A percentile compares a stretch with the other conserved stretches of the same genome.
These are phyloP conservation scores for Eubasilissa regina DNA, from an alignment of 1,140 invertebrate species.

Conservation along the genomic window DNA sequence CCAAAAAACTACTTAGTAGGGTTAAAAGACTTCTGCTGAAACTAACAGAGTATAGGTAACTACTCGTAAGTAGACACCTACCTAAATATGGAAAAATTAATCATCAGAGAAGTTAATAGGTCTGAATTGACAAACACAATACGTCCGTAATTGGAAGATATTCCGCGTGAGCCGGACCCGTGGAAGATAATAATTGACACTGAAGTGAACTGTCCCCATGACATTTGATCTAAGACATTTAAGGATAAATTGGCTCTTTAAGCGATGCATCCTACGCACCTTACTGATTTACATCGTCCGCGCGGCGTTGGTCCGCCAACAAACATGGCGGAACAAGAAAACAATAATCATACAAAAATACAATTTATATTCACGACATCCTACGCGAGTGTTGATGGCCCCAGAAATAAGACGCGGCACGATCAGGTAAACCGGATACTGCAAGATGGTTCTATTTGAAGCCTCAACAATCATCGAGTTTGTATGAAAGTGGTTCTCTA, in stretches of 20 bases:
- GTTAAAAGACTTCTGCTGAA: no score
- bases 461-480: no score
- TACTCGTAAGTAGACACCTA: no score
- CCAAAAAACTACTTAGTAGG: no score
- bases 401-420: no score
- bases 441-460: not conserved
- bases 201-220: constrained; percentile 61
- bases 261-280: constrained; percentile 55
- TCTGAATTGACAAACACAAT: constrained; percentile 41
- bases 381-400: no score
- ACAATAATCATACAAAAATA: constrained; percentile 5
- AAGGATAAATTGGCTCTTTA: constrained; percentile 53
- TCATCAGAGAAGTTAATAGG: constrained; percentile 26
- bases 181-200: constrained; percentile 51
- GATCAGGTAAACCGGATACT: not conserved
- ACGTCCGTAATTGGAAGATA: not conserved
- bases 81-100: constrained; percentile 19
- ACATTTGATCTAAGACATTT: constrained; percentile 61
- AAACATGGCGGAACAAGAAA: constrained; percentile 18
- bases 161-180: constrained; percentile 8
- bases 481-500: no score
- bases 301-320: constrained; percentile 22
- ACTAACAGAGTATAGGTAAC: no score
- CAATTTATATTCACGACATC: no score
- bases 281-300: constrained; percentile 33